These are phyloP conservation scores for Sminthopsis crassicaudata DNA, from an alignment of 2,113 vertebrate genomes.

Conservation along the genomic window DNA sequence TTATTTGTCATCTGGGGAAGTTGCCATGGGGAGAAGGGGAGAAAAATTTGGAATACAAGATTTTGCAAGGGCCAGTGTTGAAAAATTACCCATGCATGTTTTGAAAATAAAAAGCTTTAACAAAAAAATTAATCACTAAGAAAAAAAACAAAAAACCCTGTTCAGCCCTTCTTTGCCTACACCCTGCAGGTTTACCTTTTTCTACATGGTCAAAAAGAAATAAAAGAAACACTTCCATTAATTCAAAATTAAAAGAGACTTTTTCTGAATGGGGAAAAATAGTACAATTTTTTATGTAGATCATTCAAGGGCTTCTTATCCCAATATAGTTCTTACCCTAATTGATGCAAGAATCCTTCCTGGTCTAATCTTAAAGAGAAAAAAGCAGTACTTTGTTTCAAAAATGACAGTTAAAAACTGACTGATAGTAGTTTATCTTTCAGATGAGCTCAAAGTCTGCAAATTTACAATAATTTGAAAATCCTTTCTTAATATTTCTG, in stretches of 20 bases:
- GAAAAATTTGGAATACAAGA: too few relatives aligned
- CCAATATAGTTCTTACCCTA: not conserved
- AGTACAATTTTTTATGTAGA: not conserved
- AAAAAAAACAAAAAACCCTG: too few relatives aligned
- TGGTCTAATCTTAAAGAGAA: not conserved
- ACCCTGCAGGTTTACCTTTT: not conserved
- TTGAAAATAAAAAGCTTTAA: too few relatives aligned
- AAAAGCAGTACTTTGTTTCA: not conserved
- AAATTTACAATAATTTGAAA: not conserved
- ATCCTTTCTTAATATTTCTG: not conserved
- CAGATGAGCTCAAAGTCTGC: not conserved
- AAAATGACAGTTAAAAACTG: not conserved
- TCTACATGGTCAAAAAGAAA: not conserved
- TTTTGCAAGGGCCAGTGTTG: too few relatives aligned
- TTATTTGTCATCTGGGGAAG: too few relatives aligned
- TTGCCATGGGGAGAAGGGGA: too few relatives aligned
- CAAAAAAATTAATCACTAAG: too few relatives aligned
- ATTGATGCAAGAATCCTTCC: not conserved
- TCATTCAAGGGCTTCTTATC: not conserved
- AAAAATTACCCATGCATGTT: too few relatives aligned
- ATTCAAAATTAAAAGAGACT: not conserved
- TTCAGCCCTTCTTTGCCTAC: not conserved
- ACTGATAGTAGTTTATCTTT: not conserved
- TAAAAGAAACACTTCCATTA: not conserved
- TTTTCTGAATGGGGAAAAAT: not conserved